phyloP scores from a whole-genome alignment of 2,113 vertebrate genomes.

The Turdus rufiventris region DNA sequence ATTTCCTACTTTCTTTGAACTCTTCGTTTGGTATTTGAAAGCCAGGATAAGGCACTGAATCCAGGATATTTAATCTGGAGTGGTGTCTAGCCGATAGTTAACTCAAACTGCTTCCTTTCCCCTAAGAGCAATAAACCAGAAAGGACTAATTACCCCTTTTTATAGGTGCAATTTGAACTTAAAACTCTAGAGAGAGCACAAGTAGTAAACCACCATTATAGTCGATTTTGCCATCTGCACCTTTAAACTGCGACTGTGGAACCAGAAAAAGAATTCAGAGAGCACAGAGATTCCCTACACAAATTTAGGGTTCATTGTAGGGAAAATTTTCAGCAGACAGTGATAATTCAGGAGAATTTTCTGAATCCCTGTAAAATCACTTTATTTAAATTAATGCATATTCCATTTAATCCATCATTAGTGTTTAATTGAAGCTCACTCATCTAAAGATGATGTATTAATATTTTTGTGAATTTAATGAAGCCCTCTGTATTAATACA shows the following conservation, averaged over 20 bases:
- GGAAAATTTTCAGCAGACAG: not conserved
- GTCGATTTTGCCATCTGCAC: slow-evolving; percentile 56
- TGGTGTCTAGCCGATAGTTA: slow-evolving; percentile 59
- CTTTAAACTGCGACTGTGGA: slow-evolving; percentile 41
- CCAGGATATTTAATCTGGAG: slow-evolving; percentile 57
- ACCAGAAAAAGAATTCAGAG: slow-evolving; percentile 1
- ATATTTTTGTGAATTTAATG: slow-evolving; percentile 5
- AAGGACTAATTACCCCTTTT: slow-evolving; percentile 71
- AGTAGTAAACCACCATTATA: slow-evolving; percentile 51
- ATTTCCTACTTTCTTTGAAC: slow-evolving; percentile 68
- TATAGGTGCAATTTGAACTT: slow-evolving; percentile 68
- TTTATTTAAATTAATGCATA: not conserved
- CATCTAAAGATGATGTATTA: not conserved
- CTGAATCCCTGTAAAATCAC: not conserved
- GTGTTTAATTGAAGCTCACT: not conserved
- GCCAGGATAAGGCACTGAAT: slow-evolving; percentile 4
- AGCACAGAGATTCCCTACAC: not conserved
- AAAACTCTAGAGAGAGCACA: slow-evolving; percentile 56
- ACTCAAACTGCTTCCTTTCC: slow-evolving; percentile 55
- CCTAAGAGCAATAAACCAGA: slow-evolving; percentile 61
- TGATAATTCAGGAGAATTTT: not conserved
- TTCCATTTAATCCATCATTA: not conserved
- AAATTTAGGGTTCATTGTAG: not conserved
- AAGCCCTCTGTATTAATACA: not conserved
- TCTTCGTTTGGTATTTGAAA: slow-evolving; percentile 52